These are phyloP conservation scores for Tetragonula clypearis DNA, from an alignment of 1,140 invertebrate genomes.

Conservation along the genomic window DNA sequence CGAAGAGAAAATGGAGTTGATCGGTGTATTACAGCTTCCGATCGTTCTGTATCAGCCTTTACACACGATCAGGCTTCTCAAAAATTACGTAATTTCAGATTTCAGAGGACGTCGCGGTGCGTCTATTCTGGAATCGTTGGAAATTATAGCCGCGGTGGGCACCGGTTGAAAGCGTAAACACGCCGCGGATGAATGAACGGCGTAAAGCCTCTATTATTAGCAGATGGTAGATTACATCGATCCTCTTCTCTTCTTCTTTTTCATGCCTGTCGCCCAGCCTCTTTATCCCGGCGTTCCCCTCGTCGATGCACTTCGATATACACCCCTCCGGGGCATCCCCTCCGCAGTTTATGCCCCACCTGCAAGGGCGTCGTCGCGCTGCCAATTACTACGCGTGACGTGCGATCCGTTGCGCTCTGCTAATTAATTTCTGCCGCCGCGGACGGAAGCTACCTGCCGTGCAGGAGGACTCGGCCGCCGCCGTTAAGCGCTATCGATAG, in stretches of 20 bases:
- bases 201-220: conserved; percentile 80
- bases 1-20: no score
- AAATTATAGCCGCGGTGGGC: conserved; percentile 10
- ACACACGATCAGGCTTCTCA: neutral
- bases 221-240: conserved; percentile 81
- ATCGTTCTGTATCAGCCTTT: no score
- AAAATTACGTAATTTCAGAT: conserved; percentile 31
- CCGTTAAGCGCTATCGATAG: conserved; percentile 9
- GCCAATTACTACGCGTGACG: conserved; percentile 75
- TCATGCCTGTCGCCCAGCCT: conserved; percentile 56
- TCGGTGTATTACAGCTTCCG: no score
- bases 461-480: neutral
- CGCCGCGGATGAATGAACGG: conserved; percentile 73
- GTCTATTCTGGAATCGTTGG: neutral
- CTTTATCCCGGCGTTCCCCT: conserved; percentile 60
- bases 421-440: conserved; percentile 77
- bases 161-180: conserved; percentile 49
- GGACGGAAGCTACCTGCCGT: conserved; percentile 50
- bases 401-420: conserved; percentile 70
- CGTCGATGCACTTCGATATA: conserved; percentile 52
- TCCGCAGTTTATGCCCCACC: conserved; percentile 74
- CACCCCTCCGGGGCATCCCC: conserved; percentile 51
- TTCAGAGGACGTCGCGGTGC: neutral
- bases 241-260: conserved; percentile 69
- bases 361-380: conserved; percentile 76